phyloP scores from a whole-genome alignment of 2,113 vertebrate species.

The Apus apus region DNA sequence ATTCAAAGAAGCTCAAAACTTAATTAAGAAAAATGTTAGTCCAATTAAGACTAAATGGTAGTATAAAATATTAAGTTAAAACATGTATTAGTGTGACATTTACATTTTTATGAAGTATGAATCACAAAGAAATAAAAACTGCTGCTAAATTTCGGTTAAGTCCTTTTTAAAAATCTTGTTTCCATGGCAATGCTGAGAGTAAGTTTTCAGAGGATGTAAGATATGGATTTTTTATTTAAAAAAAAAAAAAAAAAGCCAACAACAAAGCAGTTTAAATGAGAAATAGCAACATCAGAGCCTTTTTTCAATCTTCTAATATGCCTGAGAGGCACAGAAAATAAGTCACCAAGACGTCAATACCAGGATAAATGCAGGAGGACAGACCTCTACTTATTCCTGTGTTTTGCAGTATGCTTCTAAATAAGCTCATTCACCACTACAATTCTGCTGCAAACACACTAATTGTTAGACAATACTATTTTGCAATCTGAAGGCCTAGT shows the following conservation, averaged over 20 bases:
- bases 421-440: conserved; percentile 27
- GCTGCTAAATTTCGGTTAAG: conserved; percentile 82
- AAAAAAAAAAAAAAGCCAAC: conserved; percentile 17
- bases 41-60: conserved; percentile 76
- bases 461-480: conserved; percentile 54
- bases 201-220: conserved; percentile 79
- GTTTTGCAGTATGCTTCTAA: conserved; percentile 42
- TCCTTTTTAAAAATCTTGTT: conserved; percentile 81
- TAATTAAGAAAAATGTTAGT: conserved; percentile 80
- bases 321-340: conserved; percentile 71
- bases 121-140: conserved; percentile 83
- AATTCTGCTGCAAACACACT: conserved; percentile 44
- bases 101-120: conserved; percentile 85
- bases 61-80: conserved; percentile 82
- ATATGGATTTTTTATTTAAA: conserved; percentile 79
- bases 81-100: conserved; percentile 81
- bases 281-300: conserved; percentile 73
- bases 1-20: conserved; percentile 72
- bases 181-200: conserved; percentile 80
- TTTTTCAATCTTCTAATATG: conserved; percentile 74
- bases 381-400: conserved; percentile 3
- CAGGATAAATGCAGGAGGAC: conserved; percentile 2
- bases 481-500: conserved; percentile 41
- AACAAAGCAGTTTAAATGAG: conserved; percentile 71
- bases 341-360: conserved; percentile 57